A percentile compares a stretch with the other conserved stretches of the same genome.
Evolutionary conservation across 2,113 vertebrate genomes (phyloP).

Genomic region (Rhinichthys klamathensis): DNA sequence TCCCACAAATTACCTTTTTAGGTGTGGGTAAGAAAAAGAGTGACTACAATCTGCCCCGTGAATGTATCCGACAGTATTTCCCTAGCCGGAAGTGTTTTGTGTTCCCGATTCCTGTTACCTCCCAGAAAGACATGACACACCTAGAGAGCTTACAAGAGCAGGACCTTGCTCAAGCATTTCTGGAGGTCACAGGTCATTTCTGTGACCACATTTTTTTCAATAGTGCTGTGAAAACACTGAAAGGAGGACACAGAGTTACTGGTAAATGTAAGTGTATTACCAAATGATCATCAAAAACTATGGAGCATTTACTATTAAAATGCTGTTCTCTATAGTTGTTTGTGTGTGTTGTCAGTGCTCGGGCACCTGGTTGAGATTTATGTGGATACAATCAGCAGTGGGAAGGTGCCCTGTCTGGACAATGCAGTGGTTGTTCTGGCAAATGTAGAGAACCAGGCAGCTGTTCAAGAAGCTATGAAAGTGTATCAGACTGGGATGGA

Average conservation of each 20-base stretch:
- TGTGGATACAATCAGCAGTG: slow-evolving; percentile 63
- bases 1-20: background rate
- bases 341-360: slow-evolving; percentile 61
- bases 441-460: slow-evolving; percentile 60
- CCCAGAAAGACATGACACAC: slow-evolving; percentile 48
- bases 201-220: slow-evolving; percentile 54
- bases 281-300: background rate
- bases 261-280: slow-evolving; percentile 61
- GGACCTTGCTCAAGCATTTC: slow-evolving; percentile 53
- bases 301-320: too few relatives aligned
- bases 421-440: slow-evolving; percentile 63
- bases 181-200: slow-evolving; percentile 54
- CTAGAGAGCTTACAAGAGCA: slow-evolving; percentile 59
- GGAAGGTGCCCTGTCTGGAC: slow-evolving; percentile 65
- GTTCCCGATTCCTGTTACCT: slow-evolving; percentile 59
- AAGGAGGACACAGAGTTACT: slow-evolving; percentile 59
- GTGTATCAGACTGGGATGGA: slow-evolving; percentile 64
- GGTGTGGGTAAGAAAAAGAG: background rate
- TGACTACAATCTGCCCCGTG: slow-evolving; percentile 61
- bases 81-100: slow-evolving; percentile 62
- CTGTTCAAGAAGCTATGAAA: slow-evolving; percentile 61
- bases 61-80: slow-evolving; percentile 67
- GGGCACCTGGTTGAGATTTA: slow-evolving; percentile 61
- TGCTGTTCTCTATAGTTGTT: background rate
- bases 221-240: slow-evolving; percentile 61